Conservation (phyloP, 30 jellyfish, hydroid and myxozoan species). For the Cassiopea xamachana region DNA sequence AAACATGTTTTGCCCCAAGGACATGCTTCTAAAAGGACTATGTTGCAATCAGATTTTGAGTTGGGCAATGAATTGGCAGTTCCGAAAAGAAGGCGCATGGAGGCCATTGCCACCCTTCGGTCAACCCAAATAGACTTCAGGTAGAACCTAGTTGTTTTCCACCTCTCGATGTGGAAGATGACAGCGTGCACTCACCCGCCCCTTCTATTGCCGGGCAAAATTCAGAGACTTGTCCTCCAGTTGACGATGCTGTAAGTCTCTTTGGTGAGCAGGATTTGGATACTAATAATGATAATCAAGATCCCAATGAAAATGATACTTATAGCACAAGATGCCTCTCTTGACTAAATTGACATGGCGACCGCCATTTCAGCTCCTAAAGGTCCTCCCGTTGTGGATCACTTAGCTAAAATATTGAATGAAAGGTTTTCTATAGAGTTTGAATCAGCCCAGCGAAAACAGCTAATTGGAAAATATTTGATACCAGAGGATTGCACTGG, state of each 20-base stretch:
- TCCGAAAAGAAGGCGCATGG: neutral
- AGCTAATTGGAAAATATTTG: neutral
- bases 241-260: constrained; percentile 39
- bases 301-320: neutral
- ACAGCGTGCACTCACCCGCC: constrained; percentile 29
- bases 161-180: constrained; percentile 8
- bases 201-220: constrained; percentile 24
- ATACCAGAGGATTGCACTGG: constrained; percentile 26
- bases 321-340: neutral
- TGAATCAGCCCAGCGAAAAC: constrained; percentile 19
- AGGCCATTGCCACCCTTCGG: neutral
- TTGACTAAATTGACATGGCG: constrained; percentile 8
- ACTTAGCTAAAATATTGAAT: constrained; percentile 13
- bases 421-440: constrained; percentile 11
- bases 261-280: constrained; percentile 46
- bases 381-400: constrained; percentile 38
- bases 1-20: neutral
- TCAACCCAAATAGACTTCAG: constrained; percentile 15
- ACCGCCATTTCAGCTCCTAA: constrained; percentile 1
- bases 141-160: neutral
- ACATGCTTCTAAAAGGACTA: constrained; percentile 1
- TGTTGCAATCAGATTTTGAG: neutral
- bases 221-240: constrained; percentile 46
- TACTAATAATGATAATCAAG: neutral
- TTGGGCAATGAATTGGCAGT: neutral